A percentile compares a stretch with the other conserved stretches of the same genome.
Conservation (phyloP, 2,113 vertebrate species). For the Anhinga rufa region DNA sequence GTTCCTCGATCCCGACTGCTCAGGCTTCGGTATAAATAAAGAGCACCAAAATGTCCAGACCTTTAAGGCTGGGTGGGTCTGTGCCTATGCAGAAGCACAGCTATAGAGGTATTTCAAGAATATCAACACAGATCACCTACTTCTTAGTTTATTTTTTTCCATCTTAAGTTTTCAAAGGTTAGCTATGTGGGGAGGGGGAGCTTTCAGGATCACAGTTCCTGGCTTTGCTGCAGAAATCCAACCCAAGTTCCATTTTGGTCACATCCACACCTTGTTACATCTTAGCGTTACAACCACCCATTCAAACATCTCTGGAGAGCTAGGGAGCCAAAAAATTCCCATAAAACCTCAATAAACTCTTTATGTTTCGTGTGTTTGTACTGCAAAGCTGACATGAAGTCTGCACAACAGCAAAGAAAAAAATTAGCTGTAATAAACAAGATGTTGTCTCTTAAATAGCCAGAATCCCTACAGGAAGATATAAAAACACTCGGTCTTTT, state of each 20-base stretch:
- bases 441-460: background rate
- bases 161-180: background rate
- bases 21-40: background rate
- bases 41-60: background rate
- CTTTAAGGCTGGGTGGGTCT: background rate
- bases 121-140: background rate
- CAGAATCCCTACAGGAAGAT: background rate
- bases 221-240: background rate
- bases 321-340: background rate
- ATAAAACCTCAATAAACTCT: background rate
- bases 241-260: background rate
- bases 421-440: background rate
- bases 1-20: background rate
- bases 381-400: background rate
- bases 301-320: background rate
- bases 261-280: background rate
- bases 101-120: background rate
- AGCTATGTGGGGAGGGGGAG: background rate
- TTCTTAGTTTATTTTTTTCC: too few relatives aligned
- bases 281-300: rapidly evolving
- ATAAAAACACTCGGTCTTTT: background rate
- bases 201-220: background rate
- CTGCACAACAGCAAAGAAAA: background rate
- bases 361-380: background rate
- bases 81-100: background rate